These are phyloP conservation scores for Oreohelix idahoensis DNA, from an alignment of 1,140 invertebrate genomes.

Conservation along the genomic window DNA sequence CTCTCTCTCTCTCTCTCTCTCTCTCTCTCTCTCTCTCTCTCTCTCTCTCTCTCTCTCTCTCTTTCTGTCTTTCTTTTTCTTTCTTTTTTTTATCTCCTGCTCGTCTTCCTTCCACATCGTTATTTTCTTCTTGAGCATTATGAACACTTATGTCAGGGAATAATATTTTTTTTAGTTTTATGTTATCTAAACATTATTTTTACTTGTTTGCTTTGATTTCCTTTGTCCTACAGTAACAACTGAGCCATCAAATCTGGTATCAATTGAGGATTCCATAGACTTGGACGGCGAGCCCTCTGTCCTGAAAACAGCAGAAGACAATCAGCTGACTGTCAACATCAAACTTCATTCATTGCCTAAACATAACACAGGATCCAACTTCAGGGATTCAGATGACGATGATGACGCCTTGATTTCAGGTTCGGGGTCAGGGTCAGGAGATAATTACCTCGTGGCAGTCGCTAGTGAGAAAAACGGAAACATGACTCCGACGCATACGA, in stretches of 20 bases:
- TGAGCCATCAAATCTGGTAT: not conserved
- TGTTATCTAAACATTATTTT: no score
- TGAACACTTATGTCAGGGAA: no score
- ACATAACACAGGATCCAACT: not conserved
- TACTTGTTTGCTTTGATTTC: no score
- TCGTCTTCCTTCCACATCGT: no score
- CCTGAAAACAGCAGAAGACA: not conserved
- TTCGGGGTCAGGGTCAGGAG: conserved; percentile 1
- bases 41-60: no score
- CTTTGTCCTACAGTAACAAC: no score
- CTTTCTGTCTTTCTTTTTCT: no score
- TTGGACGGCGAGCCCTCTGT: not conserved
- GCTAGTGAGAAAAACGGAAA: not conserved
- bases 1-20: no score
- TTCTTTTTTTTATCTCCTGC: no score
- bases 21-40: no score
- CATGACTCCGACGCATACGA: not conserved
- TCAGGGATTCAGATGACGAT: not conserved
- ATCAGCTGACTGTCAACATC: not conserved
- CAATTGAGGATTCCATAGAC: conserved; percentile 4
- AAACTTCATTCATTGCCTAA: not conserved
- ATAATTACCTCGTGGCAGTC: not conserved
- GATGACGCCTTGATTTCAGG: not conserved
- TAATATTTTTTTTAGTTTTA: no score
- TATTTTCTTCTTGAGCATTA: no score